phyloP scores from a whole-genome alignment of 2,113 vertebrate species.

The Brachyhypopomus gauderio region DNA sequence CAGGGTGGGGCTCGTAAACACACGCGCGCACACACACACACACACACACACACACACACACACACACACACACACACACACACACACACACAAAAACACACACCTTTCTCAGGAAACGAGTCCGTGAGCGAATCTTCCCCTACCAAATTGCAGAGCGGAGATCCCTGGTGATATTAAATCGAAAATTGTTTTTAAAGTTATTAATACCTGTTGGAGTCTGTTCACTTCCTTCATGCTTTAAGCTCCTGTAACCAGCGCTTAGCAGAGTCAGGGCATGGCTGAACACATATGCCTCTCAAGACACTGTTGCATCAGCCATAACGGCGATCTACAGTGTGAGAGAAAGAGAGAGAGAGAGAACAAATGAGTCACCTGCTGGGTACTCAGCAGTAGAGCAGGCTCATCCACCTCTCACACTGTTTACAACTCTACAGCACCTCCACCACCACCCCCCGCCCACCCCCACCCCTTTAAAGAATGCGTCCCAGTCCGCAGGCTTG shows the following conservation, averaged over 20 bases:
- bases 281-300: constrained; percentile 19
- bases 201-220: neutral
- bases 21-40: constrained; percentile 26
- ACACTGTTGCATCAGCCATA: constrained; percentile 40
- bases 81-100: constrained; percentile 34
- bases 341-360: constrained; percentile 3
- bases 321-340: constrained; percentile 1
- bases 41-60: constrained; percentile 32
- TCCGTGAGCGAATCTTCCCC: neutral
- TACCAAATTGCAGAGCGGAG: neutral
- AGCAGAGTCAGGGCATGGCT: neutral
- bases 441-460: neutral
- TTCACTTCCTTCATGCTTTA: constrained; percentile 9
- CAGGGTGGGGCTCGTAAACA: constrained; percentile 45
- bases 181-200: neutral
- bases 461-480: neutral
- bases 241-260: neutral
- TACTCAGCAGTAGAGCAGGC: constrained; percentile 28
- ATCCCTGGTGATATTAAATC: neutral
- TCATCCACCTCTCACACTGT: constrained; percentile 25
- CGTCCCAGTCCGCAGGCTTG: neutral
- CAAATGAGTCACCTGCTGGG: constrained; percentile 36
- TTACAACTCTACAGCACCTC: neutral
- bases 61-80: constrained; percentile 15
- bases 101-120: neutral